Conservation (phyloP, 1,140 invertebrate genomes). For the Anagrus nilaparvatae region DNA sequence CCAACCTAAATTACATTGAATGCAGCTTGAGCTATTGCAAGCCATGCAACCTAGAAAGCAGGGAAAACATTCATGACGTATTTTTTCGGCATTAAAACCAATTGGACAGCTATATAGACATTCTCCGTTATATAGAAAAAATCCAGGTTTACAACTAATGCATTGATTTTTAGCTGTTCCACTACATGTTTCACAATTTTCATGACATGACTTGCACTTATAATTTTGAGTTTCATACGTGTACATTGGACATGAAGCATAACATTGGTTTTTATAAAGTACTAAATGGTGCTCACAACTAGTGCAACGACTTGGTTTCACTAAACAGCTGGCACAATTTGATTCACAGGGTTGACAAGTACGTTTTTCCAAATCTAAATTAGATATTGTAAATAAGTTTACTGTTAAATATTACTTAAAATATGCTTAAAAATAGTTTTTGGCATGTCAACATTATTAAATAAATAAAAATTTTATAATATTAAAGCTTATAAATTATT, state of each 20-base stretch:
- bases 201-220: conserved; percentile 66
- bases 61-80: conserved; percentile 60
- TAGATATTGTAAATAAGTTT: too few species aligned
- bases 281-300: conserved; percentile 75
- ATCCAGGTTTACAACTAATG: conserved; percentile 61
- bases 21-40: conserved; percentile 57
- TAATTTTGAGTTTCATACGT: conserved; percentile 77
- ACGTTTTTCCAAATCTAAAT: conserved; percentile 54
- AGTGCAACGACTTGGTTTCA: conserved; percentile 67
- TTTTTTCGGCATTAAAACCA: conserved; percentile 63
- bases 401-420: too few species aligned
- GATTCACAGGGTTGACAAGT: conserved; percentile 69
- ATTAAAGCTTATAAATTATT: too few species aligned
- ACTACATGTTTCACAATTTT: conserved; percentile 71
- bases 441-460: too few species aligned
- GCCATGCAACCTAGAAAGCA: conserved; percentile 64
- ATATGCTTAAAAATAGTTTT: too few species aligned
- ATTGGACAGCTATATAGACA: conserved; percentile 52
- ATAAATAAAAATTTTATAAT: too few species aligned
- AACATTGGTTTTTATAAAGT: conserved; percentile 68
- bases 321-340: conserved; percentile 72
- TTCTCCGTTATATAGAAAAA: conserved; percentile 38
- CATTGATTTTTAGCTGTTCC: conserved; percentile 68
- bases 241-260: conserved; percentile 66
- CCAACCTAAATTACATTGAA: conserved; percentile 60